A percentile compares a stretch with the other conserved stretches of the same genome.
phyloP scores from a whole-genome alignment of 2,888 invertebrate species.

The Allacma fusca region DNA sequence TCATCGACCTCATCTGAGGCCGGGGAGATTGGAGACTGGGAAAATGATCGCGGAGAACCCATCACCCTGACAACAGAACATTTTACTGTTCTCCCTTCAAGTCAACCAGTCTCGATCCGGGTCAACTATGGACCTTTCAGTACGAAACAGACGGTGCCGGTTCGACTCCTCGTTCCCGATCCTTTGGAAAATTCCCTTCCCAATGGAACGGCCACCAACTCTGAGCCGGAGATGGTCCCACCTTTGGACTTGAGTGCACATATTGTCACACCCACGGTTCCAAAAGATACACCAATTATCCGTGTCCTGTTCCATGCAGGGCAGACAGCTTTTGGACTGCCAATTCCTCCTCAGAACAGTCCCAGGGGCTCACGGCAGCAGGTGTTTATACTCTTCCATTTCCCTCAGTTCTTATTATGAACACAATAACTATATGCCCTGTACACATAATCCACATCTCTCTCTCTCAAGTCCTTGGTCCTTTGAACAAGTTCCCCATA shows the following conservation, averaged over 20 bases:
- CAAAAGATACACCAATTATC: conserved; percentile 88
- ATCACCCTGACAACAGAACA: conserved; percentile 76
- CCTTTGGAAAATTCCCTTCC: conserved; percentile 70
- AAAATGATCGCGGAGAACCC: conserved; percentile 47
- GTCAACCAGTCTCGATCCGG: conserved; percentile 87
- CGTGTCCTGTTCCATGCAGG: conserved; percentile 92
- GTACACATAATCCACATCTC: neutral
- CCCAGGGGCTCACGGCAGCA: conserved; percentile 70
- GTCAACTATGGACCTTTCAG: conserved; percentile 95
- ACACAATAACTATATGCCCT: neutral
- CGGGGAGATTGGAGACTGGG: conserved; percentile 51
- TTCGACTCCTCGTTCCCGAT: conserved; percentile 86
- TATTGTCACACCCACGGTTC: conserved; percentile 84
- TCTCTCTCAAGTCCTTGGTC: neutral
- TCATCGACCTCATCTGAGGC: conserved; percentile 64
- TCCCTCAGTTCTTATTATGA: neutral
- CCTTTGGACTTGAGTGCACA: conserved; percentile 89
- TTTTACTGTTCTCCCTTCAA: conserved; percentile 90
- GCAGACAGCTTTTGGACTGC: conserved; percentile 65
- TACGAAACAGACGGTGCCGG: conserved; percentile 92
- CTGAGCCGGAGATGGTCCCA: conserved; percentile 60
- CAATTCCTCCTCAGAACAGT: conserved; percentile 55
- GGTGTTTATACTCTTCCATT: conserved; percentile 66
- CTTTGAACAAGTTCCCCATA: too few species aligned
- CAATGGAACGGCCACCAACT: conserved; percentile 62